phyloP scores from a whole-genome alignment of 2,888 invertebrate species.

The Epinotia demarniana region DNA sequence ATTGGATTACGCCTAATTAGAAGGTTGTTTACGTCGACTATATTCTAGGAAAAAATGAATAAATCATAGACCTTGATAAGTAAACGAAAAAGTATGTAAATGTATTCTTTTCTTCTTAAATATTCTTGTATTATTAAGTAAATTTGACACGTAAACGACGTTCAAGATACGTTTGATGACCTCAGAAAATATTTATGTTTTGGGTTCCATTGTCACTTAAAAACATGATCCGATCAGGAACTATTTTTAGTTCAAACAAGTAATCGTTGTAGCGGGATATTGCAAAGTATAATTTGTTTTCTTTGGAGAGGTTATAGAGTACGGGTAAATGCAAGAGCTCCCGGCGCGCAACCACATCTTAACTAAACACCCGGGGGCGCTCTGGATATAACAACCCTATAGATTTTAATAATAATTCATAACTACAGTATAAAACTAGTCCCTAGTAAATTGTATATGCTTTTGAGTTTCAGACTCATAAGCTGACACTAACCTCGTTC shows the following conservation, averaged over 20 bases:
- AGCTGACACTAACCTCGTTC: background rate
- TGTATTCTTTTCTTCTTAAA: conserved; percentile 30
- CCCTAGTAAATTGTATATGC: background rate
- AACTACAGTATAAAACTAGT: background rate
- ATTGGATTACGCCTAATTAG: conserved; percentile 38
- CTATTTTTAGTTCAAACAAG: conserved; percentile 20
- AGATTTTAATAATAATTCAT: conserved; percentile 29
- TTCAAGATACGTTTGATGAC: background rate
- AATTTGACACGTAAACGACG: conserved; percentile 12
- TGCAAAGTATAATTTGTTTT: conserved; percentile 34
- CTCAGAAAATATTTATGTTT: background rate
- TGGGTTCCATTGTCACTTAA: background rate
- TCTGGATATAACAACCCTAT: conserved; percentile 4
- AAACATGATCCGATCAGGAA: background rate
- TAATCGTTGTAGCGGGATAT: background rate
- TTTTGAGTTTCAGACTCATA: background rate
- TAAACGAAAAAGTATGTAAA: conserved; percentile 26
- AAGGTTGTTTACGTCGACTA: conserved; percentile 27
- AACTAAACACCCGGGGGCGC: conserved; percentile 37
- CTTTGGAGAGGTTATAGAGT: conserved; percentile 20
- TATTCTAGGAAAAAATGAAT: conserved; percentile 37
- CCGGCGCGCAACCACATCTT: conserved; percentile 25
- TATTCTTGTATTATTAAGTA: conserved; percentile 28
- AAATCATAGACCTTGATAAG: conserved; percentile 32
- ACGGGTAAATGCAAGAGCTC: conserved; percentile 26